Percentiles rank a stretch among this genome's conserved stretches.
phyloP scores from a whole-genome alignment of 1,140 invertebrate species.

The Calliopsis andreniformis region DNA sequence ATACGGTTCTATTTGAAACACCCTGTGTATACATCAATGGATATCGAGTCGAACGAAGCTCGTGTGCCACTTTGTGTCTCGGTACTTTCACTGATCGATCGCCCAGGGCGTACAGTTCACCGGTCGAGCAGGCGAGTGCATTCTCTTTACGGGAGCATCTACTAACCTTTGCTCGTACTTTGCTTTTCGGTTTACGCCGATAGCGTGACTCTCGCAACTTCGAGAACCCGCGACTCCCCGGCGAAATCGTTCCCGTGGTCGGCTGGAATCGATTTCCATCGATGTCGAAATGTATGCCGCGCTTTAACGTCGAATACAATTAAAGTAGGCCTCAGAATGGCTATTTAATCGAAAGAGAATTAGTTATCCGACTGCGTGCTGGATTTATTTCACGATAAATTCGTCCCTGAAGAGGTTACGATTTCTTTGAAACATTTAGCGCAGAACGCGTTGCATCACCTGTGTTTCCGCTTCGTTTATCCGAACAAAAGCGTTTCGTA shows the following conservation, averaged over 20 bases:
- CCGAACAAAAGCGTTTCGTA: background rate
- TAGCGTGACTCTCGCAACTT: background rate
- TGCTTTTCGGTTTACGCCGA: slow-evolving; percentile 25
- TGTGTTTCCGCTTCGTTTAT: background rate
- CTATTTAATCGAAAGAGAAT: no score
- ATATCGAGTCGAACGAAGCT: slow-evolving; percentile 29
- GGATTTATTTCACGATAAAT: no score
- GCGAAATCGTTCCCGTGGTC: background rate
- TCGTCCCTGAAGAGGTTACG: no score
- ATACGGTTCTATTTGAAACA: no score
- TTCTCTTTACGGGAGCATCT: slow-evolving; percentile 51
- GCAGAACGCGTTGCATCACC: background rate
- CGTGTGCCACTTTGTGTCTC: slow-evolving; percentile 41
- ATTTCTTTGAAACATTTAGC: no score
- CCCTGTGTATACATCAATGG: background rate
- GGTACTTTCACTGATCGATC: slow-evolving; percentile 65
- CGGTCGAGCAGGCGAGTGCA: slow-evolving; percentile 33
- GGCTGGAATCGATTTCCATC: slow-evolving; percentile 13
- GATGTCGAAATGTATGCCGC: slow-evolving; percentile 16
- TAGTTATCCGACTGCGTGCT: no score
- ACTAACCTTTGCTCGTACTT: slow-evolving; percentile 53
- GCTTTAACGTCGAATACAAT: no score
- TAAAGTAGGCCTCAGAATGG: no score
- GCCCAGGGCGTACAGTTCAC: slow-evolving; percentile 35
- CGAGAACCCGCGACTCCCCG: background rate